Evolutionary conservation across 23 tunicate species (phyloP), one percentile per base, ranked within the genome.

Genomic region (Halocynthia aurantium): DNA sequence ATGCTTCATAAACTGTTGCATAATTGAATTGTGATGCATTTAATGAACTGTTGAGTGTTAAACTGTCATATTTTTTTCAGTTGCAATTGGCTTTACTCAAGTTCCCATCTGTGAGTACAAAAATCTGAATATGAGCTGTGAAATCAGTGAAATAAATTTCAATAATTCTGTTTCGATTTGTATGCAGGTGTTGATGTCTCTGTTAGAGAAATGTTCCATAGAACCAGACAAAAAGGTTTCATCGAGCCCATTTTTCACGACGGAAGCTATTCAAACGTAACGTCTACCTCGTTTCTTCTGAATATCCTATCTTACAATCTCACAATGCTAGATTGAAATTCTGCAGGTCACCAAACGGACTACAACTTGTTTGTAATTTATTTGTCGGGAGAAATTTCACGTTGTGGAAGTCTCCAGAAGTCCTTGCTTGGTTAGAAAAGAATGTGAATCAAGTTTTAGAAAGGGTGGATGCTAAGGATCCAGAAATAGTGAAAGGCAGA

Each of bases 51-150:
- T 31, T 31, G 44, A 31, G 4, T 31, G 44, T 31, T 31, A 31
- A 31, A 31, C 55, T 50, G 11, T 72, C n/a, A 44, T 44, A 10
- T 20, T 44, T 10, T 74, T 51, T 74, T 17, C 62, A 74, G 61
- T 62, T 92, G 7, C 98, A 82, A 71, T 57, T 74, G 40, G 93
- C 98, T 5, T 50, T 92, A 8, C 73, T 92, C 31, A 82, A 66
- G 85, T 92, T 92, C 75, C 98, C 98, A 10, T 40, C 88, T 7
- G 98, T 92, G 79, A 86, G 93, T 85, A 62, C 1, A 13, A 50
- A n/a, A 71, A 12, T 71, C 56, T 71, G 11, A 6, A 18, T 13
- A 50, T 22, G 6, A 10, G 80, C 22, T 15, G 18, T 71, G 66
- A 72, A 18, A 78, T 22, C 7, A 12, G 15, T 9, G 6, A 0